Percentiles rank a stretch among this genome's conserved stretches.
phyloP scores from a whole-genome alignment of 1,140 invertebrate species.

The Eubasilissa regina region DNA sequence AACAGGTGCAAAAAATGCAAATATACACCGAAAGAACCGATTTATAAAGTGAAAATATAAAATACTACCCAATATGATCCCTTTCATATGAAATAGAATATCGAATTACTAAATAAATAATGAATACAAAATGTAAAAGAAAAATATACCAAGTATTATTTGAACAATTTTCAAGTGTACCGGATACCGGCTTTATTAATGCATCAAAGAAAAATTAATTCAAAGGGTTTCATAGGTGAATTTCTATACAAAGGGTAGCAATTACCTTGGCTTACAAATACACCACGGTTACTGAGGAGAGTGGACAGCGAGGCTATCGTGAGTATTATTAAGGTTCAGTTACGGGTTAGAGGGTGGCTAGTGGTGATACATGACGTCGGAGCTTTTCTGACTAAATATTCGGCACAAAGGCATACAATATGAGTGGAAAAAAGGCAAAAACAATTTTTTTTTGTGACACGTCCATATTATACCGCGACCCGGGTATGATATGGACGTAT shows the following conservation, averaged over 20 bases:
- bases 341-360: not conserved
- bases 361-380: constrained; percentile 1
- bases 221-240: too few relatives aligned
- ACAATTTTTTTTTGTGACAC: too few relatives aligned
- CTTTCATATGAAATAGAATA: too few relatives aligned
- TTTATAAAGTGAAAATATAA: too few relatives aligned
- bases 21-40: too few relatives aligned
- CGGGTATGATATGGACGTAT: too few relatives aligned
- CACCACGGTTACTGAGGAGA: not conserved
- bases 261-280: not conserved
- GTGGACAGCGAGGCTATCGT: constrained; percentile 11
- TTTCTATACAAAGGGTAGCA: not conserved
- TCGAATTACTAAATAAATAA: too few relatives aligned
- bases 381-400: constrained; percentile 6
- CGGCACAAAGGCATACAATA: constrained; percentile 22
- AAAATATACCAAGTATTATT: too few relatives aligned
- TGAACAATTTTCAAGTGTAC: not conserved
- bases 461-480: too few relatives aligned
- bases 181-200: not conserved
- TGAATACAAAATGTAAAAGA: too few relatives aligned
- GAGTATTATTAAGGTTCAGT: constrained; percentile 15
- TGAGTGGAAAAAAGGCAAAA: not conserved
- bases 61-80: too few relatives aligned
- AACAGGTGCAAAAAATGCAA: too few relatives aligned
- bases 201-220: constrained; percentile 10